Conservation (phyloP, 92 coral and sea anemone genomes). For the Heliopora coerulea region DNA sequence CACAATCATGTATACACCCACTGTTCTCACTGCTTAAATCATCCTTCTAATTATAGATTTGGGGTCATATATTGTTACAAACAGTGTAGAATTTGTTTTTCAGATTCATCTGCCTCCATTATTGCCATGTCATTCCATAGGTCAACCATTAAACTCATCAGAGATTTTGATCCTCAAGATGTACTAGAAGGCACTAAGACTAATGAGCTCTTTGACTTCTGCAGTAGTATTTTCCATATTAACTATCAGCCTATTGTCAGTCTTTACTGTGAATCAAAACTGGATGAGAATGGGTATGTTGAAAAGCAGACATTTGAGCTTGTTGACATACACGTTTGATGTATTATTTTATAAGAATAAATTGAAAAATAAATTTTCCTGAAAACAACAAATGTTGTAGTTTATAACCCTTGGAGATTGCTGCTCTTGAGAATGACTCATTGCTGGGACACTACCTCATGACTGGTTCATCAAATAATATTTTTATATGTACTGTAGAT, state of each 20-base stretch:
- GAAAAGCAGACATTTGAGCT: conserved; percentile 49
- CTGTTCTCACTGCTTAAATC: conserved; percentile 63
- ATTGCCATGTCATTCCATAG: conserved; percentile 42
- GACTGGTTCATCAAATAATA: no score
- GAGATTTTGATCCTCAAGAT: conserved; percentile 53
- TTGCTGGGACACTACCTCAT: no score
- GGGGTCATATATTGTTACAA: conserved; percentile 54
- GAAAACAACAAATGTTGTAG: background rate
- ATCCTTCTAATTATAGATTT: conserved; percentile 53
- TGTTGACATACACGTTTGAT: conserved; percentile 1
- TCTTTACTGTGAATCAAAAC: conserved; percentile 47
- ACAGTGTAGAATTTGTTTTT: conserved; percentile 46
- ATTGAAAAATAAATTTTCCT: background rate
- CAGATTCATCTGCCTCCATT: conserved; percentile 43
- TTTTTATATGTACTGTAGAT: no score
- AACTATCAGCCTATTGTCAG: background rate
- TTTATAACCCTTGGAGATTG: no score
- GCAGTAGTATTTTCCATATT: background rate
- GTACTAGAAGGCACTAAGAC: conserved; percentile 17
- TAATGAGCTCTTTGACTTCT: conserved; percentile 6
- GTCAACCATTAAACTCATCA: conserved; percentile 55
- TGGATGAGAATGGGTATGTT: conserved; percentile 74
- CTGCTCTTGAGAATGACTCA: no score
- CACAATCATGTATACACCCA: conserved; percentile 73
- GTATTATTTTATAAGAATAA: background rate